Conservation (phyloP, 1,140 invertebrate species). For the Ceratina australensis region DNA sequence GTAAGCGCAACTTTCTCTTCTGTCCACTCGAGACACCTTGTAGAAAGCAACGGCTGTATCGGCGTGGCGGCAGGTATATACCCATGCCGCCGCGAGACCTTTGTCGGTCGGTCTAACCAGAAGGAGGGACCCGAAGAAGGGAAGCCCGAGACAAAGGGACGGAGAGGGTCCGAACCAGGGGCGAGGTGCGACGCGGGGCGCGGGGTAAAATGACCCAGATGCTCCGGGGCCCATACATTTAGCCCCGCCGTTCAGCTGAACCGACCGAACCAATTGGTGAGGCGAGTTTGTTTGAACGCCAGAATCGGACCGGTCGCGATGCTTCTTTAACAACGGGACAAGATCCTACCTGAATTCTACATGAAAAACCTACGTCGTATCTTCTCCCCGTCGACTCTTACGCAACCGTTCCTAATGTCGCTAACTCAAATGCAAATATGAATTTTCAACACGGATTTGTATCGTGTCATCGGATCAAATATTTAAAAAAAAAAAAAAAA, state of each 20-base stretch:
- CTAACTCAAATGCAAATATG: no score
- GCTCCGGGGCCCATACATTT: conserved; percentile 52
- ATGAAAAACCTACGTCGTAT: no score
- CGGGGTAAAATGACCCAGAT: conserved; percentile 62
- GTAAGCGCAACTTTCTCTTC: conserved; percentile 38
- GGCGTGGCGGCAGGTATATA: conserved; percentile 49
- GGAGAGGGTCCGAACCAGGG: conserved; percentile 46
- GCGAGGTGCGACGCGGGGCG: conserved; percentile 28
- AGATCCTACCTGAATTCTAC: no score
- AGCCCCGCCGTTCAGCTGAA: conserved; percentile 31
- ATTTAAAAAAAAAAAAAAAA: no score
- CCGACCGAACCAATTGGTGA: conserved; percentile 40
- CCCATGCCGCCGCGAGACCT: conserved; percentile 57
- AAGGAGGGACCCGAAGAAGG: conserved; percentile 29
- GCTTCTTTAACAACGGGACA: no score
- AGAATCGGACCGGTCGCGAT: no score
- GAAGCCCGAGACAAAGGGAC: conserved; percentile 63
- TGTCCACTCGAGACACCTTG: conserved; percentile 44
- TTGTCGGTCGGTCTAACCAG: conserved; percentile 51
- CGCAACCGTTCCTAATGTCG: no score
- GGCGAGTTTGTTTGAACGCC: neutral
- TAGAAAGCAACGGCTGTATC: conserved; percentile 61
- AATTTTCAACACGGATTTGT: no score
- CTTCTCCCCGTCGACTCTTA: no score
- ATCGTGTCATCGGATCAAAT: no score